Base-by-base conservation (phyloP, 2,888 invertebrate species). In the Eupithecia subfuscata region DNA sequence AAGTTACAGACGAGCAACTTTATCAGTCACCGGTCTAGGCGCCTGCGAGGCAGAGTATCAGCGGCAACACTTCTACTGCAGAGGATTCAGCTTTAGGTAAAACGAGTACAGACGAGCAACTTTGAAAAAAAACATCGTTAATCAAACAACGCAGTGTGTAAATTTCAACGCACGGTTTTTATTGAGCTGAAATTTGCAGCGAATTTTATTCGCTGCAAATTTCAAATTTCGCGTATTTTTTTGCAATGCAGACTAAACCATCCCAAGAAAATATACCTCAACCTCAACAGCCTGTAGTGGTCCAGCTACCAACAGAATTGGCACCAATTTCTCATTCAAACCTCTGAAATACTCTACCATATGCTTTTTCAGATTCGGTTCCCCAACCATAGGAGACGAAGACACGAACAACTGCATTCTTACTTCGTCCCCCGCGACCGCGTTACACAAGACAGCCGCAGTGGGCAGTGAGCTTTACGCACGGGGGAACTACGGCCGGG, bases 401-500 rank as follows among this genome's bases (percentile, higher is more conserved):
- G 95, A 96, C 37, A 92, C 96, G 1, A 96, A 97, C 80, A 98
- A 98, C 89, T 98, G 98, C 81, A 96, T 97, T 69, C 90, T 98
- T 8, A 97, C 97, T 0, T 97, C 98, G 80, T 96, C 97, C 0
- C 93, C 94, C 0, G 92, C 93, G 0, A 92, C 94, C 0, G 89
- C 91, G 0, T 78, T 94, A 65, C 88, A 88, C 91, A 96, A 96
- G 0, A 96, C 67, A 2, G 72, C 65, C 22, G 30, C 74, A 1
- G 22, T 75, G 1, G 96, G 96, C 0, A 97, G 97, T 75, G 97
- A 98, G 88, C 90, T 98, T 37, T 98, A 97, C 82, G 96, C 98
- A 77, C 92, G 98, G 65, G 97, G 97, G 0, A 98, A 97, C 87
- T 98, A 96, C 83, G 98, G 97, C 0, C 96, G 97, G 72, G 98